These are phyloP conservation scores for Asbolus verrucosus DNA, from an alignment of 1,140 invertebrate species.

Conservation along the genomic window DNA sequence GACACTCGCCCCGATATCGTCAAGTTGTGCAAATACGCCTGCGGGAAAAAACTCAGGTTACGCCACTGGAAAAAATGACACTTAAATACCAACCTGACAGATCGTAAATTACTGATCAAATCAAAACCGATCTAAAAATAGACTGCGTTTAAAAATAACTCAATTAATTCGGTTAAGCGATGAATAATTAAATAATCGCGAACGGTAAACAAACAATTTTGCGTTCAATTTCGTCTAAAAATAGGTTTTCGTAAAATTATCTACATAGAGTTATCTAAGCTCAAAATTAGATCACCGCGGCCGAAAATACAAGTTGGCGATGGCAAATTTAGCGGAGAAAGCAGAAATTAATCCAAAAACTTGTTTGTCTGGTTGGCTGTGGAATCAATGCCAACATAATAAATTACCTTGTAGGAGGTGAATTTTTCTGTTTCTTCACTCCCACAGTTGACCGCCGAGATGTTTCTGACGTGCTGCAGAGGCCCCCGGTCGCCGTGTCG, in stretches of 20 bases:
- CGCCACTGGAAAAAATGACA: too few relatives aligned
- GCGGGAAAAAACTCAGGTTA: slow-evolving; percentile 43
- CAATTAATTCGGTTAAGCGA: background rate
- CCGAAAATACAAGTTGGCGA: slow-evolving; percentile 23
- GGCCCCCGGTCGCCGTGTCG: slow-evolving; percentile 91
- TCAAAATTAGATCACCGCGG: slow-evolving; percentile 3
- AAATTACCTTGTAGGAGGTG: slow-evolving; percentile 60
- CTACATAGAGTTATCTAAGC: background rate
- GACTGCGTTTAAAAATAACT: background rate
- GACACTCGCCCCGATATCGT: slow-evolving; percentile 72
- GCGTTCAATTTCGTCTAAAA: slow-evolving; percentile 15
- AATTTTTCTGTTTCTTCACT: slow-evolving; percentile 61
- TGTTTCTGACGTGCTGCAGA: slow-evolving; percentile 80
- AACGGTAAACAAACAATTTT: too few relatives aligned
- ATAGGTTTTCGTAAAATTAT: slow-evolving; percentile 7
- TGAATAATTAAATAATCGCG: background rate
- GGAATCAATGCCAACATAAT: background rate
- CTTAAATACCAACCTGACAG: too few relatives aligned
- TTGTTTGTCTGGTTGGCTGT: slow-evolving; percentile 39
- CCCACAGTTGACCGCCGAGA: slow-evolving; percentile 82
- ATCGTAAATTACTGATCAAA: too few relatives aligned
- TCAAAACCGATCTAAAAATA: too few relatives aligned
- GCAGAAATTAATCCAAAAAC: slow-evolving; percentile 37
- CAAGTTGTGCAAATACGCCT: slow-evolving; percentile 72
- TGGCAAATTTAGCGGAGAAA: slow-evolving; percentile 25